Conservation (phyloP, 1,140 invertebrate genomes). For the Drosophila subobscura region DNA sequence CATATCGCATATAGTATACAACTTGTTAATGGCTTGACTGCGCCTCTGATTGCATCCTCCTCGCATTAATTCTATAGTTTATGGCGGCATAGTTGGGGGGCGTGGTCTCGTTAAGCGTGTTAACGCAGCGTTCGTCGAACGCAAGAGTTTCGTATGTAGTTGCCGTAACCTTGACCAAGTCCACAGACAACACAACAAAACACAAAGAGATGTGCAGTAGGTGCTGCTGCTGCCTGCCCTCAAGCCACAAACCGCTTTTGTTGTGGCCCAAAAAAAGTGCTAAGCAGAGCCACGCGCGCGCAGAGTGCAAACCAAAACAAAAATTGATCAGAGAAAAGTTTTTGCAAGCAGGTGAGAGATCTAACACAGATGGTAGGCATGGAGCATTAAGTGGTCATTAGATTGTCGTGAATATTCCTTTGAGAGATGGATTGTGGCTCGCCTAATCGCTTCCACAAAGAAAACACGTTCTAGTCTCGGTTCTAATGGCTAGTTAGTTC, state of each 20-base stretch:
- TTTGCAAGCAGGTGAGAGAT: constrained; percentile 44
- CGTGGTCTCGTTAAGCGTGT: too few species aligned
- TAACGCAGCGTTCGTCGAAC: too few species aligned
- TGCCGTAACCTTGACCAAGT: constrained; percentile 48
- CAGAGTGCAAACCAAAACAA: constrained; percentile 1
- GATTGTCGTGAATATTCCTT: background rate
- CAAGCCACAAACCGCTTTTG: background rate
- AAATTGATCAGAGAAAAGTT: constrained; percentile 33
- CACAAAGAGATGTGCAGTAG: background rate
- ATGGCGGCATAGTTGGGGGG: constrained; percentile 1
- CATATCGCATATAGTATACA: too few species aligned
- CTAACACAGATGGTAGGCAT: constrained; percentile 3
- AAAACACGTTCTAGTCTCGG: too few species aligned
- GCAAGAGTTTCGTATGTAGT: background rate
- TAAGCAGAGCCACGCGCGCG: constrained; percentile 29
- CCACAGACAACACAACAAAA: constrained; percentile 1
- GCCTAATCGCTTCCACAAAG: too few species aligned
- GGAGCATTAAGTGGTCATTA: background rate
- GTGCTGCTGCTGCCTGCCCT: background rate
- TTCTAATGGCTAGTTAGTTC: too few species aligned
- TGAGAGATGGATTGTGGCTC: too few species aligned
- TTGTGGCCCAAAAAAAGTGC: constrained; percentile 24
- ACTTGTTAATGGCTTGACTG: constrained; percentile 15
- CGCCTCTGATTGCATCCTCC: constrained; percentile 27
- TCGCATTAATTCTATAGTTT: constrained; percentile 40